phyloP scores from a whole-genome alignment of 2,797 vertebrate genomes.

The Cercopithecus hamlyni region DNA sequence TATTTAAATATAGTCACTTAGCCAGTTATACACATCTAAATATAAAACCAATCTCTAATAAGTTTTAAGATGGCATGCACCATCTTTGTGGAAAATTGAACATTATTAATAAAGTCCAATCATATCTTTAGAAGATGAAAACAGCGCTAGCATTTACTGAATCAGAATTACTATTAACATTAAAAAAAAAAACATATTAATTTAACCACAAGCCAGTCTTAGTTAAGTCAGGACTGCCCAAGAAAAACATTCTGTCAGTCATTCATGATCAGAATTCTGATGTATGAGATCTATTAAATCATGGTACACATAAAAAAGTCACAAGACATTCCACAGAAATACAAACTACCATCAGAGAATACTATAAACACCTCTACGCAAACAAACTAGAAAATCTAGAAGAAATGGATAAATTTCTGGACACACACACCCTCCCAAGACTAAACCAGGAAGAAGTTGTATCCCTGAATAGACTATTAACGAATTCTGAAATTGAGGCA shows the following conservation, averaged over 20 bases:
- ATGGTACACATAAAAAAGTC: conserved; percentile 84
- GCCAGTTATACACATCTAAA: conserved; percentile 37
- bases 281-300: conserved; percentile 70
- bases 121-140: conserved; percentile 5
- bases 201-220: conserved; percentile 65
- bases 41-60: conserved; percentile 36
- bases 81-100: neutral
- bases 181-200: conserved; percentile 33
- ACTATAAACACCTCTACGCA: too few species aligned
- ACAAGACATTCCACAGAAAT: conserved; percentile 55
- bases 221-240: conserved; percentile 77
- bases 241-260: conserved; percentile 58
- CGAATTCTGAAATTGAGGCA: too few species aligned
- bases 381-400: too few species aligned
- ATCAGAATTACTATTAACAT: neutral
- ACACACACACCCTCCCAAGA: too few species aligned
- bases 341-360: too few species aligned
- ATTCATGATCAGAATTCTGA: conserved; percentile 60
- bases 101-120: neutral
- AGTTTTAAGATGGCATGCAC: neutral
- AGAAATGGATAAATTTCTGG: too few species aligned
- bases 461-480: too few species aligned
- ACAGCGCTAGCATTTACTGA: neutral
- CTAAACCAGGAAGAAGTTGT: too few species aligned
- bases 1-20: conserved; percentile 37